Evolutionary conservation across 1,140 invertebrate genomes (phyloP).

Genomic region (Heliconius hewitsoni): DNA sequence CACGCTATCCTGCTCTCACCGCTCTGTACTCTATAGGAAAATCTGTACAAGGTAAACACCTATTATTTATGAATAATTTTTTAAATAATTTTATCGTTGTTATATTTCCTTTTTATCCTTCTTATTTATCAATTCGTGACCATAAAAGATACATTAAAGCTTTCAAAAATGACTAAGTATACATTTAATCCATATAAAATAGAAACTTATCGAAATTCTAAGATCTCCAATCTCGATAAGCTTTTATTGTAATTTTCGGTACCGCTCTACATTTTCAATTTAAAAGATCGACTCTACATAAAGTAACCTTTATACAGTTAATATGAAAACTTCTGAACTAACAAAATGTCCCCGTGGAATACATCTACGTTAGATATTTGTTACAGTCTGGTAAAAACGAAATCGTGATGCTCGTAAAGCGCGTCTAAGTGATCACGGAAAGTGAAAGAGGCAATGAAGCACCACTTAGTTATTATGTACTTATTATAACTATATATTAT

Average conservation of each 20-base stretch:
- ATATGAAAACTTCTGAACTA: not conserved
- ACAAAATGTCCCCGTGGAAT: not conserved
- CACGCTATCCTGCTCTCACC: constrained; percentile 91
- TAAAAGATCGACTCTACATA: no score
- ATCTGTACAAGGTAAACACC: constrained; percentile 90
- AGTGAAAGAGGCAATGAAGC: constrained; percentile 9
- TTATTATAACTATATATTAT: not conserved
- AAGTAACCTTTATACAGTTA: not conserved
- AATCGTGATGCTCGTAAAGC: constrained; percentile 10
- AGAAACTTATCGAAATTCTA: not conserved
- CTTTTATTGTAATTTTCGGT: no score
- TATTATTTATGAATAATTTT: not conserved
- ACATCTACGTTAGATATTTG: not conserved
- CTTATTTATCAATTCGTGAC: not conserved
- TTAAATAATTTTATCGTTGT: not conserved
- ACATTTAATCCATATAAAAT: not conserved
- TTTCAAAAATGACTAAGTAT: not conserved
- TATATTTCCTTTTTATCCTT: not conserved
- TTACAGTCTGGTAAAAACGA: constrained; percentile 14
- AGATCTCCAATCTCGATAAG: not conserved
- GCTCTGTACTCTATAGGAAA: constrained; percentile 96
- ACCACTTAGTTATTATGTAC: not conserved
- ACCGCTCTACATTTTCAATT: no score
- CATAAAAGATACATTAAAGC: not conserved
- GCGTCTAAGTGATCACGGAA: constrained; percentile 13